Conservation (phyloP, 2,888 invertebrate species). For the Acleris sparsana region DNA sequence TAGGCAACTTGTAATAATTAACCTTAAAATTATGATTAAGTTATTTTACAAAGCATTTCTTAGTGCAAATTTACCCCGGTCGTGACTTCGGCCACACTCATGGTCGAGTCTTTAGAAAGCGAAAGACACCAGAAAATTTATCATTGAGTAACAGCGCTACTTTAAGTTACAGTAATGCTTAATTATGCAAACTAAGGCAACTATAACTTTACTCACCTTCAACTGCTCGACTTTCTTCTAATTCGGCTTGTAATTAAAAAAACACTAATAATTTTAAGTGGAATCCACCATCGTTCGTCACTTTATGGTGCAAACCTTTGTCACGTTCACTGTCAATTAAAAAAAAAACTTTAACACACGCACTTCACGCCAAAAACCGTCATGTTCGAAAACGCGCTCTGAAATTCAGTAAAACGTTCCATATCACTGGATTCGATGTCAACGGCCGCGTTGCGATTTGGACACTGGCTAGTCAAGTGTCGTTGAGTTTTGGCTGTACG, state of each 20-base stretch:
- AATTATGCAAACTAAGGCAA: conserved; percentile 52
- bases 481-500: conserved; percentile 67
- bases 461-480: conserved; percentile 67
- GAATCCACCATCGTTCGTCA: conserved; percentile 80
- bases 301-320: conserved; percentile 66
- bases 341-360: conserved; percentile 61
- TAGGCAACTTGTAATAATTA: conserved; percentile 1
- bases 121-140: conserved; percentile 61
- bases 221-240: conserved; percentile 57
- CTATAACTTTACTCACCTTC: conserved; percentile 60
- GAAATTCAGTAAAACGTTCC: conserved; percentile 54
- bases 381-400: conserved; percentile 61
- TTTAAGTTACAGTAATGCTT: conserved; percentile 51
- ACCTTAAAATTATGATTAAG: conserved; percentile 32
- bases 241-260: conserved; percentile 50
- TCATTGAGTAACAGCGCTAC: conserved; percentile 58
- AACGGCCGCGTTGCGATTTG: conserved; percentile 75
- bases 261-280: conserved; percentile 71
- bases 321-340: conserved; percentile 66
- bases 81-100: conserved; percentile 76
- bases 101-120: conserved; percentile 80
- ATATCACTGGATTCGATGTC: conserved; percentile 64
- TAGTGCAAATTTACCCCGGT: conserved; percentile 59
- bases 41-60: conserved; percentile 49
- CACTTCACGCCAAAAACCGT: conserved; percentile 68